Evolutionary conservation across 2,797 vertebrate genomes (phyloP), one percentile per base, ranked within the genome.

Genomic region (Typhlichthys eigenmanni): DNA sequence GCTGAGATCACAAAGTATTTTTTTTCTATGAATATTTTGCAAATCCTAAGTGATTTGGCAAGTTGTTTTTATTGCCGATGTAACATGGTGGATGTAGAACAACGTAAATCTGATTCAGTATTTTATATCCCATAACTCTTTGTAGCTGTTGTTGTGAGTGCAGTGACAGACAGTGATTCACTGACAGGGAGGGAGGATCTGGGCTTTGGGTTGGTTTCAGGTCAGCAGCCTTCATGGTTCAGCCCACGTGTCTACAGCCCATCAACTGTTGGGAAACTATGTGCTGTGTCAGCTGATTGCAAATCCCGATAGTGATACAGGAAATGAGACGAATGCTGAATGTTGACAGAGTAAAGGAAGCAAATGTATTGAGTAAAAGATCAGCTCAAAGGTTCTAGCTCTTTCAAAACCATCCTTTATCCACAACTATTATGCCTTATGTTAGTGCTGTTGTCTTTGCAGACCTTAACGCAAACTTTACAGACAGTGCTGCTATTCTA

Each of bases 151-250:
- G 50, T 75, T 72, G 52, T 58, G 72, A 60, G 43, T 54, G 34
- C 32, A 16, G 52, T 76, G 19, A 13, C 69, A 49, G 14, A 19
- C 38, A 1, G 54, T 87, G 83, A 86, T 72, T 89, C 74, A 85
- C 57, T 38, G 50, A 80, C 76, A 70, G 59, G 48, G 64, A 76
- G 72, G 74, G 75, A 64, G 71, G 19, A 58, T 68, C 60, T 83
- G 82, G 63, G 80, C 84, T 87, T 81, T 86, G 80, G 82, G 43
- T n/a, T 16, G 54, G 47, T 71, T 74, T 70, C 74, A 49, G 47
- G 54, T 66, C 75, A 85, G 85, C 80, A 85, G 82, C 62, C 75
- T 73, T 55, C 56, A 14, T 54, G 64, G 0, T 0, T 45, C 48
- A 62, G 45, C 14, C 17, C 53, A 53, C 74, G 54, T 49, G 47